Conservation (phyloP, 2,113 vertebrate genomes). For the Hoplias malabaricus region DNA sequence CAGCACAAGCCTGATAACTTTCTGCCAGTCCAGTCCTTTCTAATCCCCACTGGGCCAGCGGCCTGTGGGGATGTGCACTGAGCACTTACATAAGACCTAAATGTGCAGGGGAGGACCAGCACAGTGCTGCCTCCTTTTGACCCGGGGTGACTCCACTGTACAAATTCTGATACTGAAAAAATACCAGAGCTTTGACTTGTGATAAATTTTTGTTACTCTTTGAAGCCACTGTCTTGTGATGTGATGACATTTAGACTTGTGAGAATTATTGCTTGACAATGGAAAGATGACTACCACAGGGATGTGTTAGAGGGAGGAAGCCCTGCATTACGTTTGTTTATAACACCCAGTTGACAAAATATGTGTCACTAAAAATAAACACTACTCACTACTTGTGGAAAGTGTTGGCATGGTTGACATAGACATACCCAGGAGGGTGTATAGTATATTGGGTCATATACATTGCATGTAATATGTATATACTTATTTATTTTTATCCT, state of each 20-base stretch:
- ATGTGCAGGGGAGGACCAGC: background rate
- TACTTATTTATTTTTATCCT: background rate
- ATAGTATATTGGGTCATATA: no score
- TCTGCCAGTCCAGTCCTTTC: slow-evolving; percentile 24
- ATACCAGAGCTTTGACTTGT: no score
- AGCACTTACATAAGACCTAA: slow-evolving; percentile 33
- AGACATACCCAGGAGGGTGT: no score
- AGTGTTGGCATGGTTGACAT: background rate
- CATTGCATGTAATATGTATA: no score
- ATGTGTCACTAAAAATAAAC: background rate
- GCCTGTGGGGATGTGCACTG: slow-evolving; percentile 9
- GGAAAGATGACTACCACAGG: background rate
- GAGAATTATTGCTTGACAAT: background rate
- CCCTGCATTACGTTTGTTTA: background rate
- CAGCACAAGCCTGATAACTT: slow-evolving; percentile 35
- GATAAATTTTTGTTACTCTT: no score
- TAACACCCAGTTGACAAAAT: background rate
- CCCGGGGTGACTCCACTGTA: background rate
- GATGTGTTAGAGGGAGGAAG: background rate
- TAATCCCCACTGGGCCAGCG: slow-evolving; percentile 9
- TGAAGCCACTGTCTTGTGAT: background rate
- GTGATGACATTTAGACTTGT: background rate
- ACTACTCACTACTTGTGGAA: background rate
- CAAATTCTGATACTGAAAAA: no score
- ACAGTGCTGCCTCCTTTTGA: background rate